phyloP scores from a whole-genome alignment of 2,888 invertebrate species.

The Eristalinus sepulchralis region DNA sequence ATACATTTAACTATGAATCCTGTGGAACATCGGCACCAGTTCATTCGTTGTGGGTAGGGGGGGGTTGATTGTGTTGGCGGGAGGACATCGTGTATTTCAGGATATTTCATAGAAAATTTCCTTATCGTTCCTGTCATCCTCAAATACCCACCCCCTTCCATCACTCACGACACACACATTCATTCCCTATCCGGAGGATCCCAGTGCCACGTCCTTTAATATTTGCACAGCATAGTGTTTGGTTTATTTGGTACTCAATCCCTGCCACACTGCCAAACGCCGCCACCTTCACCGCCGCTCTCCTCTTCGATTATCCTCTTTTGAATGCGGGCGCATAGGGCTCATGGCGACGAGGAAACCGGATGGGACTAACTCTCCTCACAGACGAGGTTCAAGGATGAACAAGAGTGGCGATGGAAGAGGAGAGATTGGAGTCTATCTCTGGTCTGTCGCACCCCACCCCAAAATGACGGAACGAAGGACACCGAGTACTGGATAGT shows the following conservation, averaged over 20 bases:
- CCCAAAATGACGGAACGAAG: neutral
- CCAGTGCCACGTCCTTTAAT: constrained; percentile 65
- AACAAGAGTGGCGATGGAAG: neutral
- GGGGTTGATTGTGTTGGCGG: neutral
- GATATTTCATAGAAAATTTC: constrained; percentile 32
- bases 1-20: constrained; percentile 18
- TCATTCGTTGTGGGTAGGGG: neutral
- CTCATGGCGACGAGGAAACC: neutral
- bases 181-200: constrained; percentile 7
- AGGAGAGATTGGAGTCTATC: neutral
- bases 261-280: constrained; percentile 59
- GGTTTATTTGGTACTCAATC: constrained; percentile 69
- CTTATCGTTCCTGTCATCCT: constrained; percentile 28
- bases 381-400: constrained; percentile 53
- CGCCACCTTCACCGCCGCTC: neutral
- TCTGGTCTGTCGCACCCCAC: neutral
- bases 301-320: constrained; percentile 66
- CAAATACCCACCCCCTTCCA: neutral
- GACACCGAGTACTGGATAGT: neutral
- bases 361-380: constrained; percentile 33
- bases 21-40: neutral
- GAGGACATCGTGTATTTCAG: neutral
- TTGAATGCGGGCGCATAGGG: constrained; percentile 44
- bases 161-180: neutral
- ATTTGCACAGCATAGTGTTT: constrained; percentile 68